These are phyloP conservation scores for Apogon hyalosoma DNA, from an alignment of 2,797 vertebrate species.

Conservation along the genomic window DNA sequence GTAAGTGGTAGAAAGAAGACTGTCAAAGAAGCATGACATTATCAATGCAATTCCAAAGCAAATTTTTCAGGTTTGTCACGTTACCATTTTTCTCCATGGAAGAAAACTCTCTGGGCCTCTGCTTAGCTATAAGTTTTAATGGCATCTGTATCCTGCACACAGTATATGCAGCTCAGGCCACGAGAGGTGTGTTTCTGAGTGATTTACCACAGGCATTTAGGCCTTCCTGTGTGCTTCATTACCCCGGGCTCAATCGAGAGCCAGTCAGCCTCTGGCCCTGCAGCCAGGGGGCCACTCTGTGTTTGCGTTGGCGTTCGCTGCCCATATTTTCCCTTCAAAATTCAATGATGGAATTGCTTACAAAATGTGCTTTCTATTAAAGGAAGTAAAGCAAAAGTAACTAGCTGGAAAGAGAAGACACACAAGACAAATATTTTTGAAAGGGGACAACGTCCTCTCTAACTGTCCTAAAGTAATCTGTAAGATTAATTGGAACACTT, in stretches of 20 bases:
- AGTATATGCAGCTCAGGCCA: slow-evolving; percentile 43
- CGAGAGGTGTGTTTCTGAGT: slow-evolving; percentile 77
- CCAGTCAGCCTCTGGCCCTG: slow-evolving; percentile 62
- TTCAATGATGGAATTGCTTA: slow-evolving; percentile 61
- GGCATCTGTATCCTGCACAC: slow-evolving; percentile 46
- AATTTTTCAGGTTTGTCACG: slow-evolving; percentile 37
- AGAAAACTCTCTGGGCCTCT: slow-evolving; percentile 43
- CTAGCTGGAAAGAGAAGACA: slow-evolving; percentile 47
- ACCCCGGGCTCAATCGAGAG: slow-evolving; percentile 65
- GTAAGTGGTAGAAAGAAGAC: slow-evolving; percentile 17
- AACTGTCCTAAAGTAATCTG: slow-evolving; percentile 19
- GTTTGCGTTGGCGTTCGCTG: slow-evolving; percentile 73
- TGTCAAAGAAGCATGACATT: not conserved
- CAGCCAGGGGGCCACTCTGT: slow-evolving; percentile 64
- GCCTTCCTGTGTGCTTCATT: slow-evolving; percentile 77
- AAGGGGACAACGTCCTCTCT: slow-evolving; percentile 7
- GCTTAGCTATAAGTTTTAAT: slow-evolving; percentile 53
- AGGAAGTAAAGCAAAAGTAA: slow-evolving; percentile 48
- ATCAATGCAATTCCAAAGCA: slow-evolving; percentile 10
- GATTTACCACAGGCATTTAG: slow-evolving; percentile 79
- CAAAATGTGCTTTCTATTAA: slow-evolving; percentile 65
- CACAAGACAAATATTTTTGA: slow-evolving; percentile 34
- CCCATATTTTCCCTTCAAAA: slow-evolving; percentile 67
- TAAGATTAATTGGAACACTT: slow-evolving; percentile 24
- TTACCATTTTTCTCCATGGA: slow-evolving; percentile 37